phyloP scores from a whole-genome alignment of 2,113 vertebrate species.

The Micronycteris hirsuta region DNA sequence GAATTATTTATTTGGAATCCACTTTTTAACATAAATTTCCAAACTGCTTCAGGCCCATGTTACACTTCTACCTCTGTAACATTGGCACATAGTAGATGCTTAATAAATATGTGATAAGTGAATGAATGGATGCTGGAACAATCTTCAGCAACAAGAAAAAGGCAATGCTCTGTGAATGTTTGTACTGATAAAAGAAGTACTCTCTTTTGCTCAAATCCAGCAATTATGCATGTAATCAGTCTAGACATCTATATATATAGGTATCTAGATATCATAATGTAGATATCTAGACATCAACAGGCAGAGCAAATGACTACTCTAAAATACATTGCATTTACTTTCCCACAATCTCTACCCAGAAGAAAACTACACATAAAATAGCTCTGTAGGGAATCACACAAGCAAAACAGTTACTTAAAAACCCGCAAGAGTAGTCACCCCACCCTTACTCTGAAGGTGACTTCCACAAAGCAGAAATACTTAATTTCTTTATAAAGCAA shows the following conservation, averaged over 20 bases:
- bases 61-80: neutral
- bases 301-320: conserved; percentile 34
- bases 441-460: conserved; percentile 38
- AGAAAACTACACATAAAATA: conserved; percentile 30
- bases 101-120: neutral
- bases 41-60: neutral
- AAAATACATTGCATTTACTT: conserved; percentile 20
- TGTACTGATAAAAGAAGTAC: neutral
- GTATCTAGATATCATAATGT: neutral
- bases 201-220: neutral
- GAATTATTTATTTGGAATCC: neutral
- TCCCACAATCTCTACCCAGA: neutral
- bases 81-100: neutral
- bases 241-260: neutral
- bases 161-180: neutral
- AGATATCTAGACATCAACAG: neutral
- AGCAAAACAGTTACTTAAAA: conserved; percentile 42
- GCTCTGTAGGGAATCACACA: conserved; percentile 31
- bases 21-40: neutral
- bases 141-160: neutral
- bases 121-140: neutral
- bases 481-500: conserved; percentile 29
- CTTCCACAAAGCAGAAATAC: conserved; percentile 18
- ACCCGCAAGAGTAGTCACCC: neutral
- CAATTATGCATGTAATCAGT: neutral